Conservation (phyloP, 2,888 invertebrate genomes). For the Dexiosoma caninum region DNA sequence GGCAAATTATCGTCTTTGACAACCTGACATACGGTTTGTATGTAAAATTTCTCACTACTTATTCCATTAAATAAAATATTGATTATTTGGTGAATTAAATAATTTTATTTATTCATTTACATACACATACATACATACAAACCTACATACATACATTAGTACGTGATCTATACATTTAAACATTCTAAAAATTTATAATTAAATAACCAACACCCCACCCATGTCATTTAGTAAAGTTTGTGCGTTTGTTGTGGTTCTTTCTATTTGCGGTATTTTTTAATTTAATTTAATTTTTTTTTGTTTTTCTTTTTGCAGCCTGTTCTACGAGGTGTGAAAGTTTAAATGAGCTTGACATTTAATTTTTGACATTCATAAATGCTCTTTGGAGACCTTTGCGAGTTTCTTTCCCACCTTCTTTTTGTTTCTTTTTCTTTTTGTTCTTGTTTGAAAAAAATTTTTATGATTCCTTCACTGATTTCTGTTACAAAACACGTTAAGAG, state of each 20-base stretch:
- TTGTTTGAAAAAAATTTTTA: neutral
- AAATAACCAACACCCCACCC: constrained; percentile 34
- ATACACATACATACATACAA: no score
- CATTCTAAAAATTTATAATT: constrained; percentile 41
- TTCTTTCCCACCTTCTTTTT: constrained; percentile 19
- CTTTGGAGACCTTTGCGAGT: neutral
- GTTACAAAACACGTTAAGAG: neutral
- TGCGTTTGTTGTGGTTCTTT: constrained; percentile 21
- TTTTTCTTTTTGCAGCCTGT: neutral
- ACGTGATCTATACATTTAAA: neutral
- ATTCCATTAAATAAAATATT: no score
- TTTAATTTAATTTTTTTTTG: constrained; percentile 21
- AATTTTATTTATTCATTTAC: no score
- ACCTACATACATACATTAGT: no score
- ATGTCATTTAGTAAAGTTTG: constrained; percentile 5
- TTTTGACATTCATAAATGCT: constrained; percentile 1
- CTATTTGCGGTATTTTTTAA: neutral
- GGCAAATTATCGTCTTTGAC: no score
- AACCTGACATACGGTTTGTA: no score
- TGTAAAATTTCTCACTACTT: no score
- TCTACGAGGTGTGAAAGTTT: neutral
- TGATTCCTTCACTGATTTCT: neutral
- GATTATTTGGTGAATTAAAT: no score
- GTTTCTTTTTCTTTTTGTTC: no score
- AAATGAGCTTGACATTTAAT: constrained; percentile 30